Percentiles rank a stretch among this genome's conserved stretches.
Conservation (phyloP, 2,113 vertebrate species). For the Dissostichus mawsoni region DNA sequence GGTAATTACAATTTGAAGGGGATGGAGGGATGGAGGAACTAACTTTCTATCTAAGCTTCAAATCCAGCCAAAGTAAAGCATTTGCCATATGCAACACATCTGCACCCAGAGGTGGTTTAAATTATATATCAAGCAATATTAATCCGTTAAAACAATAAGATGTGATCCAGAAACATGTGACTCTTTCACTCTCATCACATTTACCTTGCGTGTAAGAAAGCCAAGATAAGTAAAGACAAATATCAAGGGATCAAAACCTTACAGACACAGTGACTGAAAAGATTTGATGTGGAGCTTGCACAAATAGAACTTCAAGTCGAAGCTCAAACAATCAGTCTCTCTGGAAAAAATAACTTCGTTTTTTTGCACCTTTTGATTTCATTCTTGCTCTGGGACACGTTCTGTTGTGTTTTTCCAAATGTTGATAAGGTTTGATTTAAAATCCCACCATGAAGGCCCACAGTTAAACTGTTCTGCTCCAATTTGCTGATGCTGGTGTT, state of each 20-base stretch:
- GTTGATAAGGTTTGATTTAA: conserved; percentile 20
- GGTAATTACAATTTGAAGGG: too few species aligned
- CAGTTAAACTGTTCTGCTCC: conserved; percentile 21
- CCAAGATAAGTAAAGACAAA: neutral
- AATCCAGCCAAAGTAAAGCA: neutral
- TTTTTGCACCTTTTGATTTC: neutral
- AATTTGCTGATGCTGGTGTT: conserved; percentile 38
- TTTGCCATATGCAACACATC: neutral
- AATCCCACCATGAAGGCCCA: conserved; percentile 17
- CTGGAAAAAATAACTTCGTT: neutral
- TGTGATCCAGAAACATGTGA: neutral
- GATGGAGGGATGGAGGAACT: neutral
- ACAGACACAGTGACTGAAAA: neutral
- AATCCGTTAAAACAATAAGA: neutral
- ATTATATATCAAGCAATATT: neutral
- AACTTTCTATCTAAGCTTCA: neutral
- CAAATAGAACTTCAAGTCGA: neutral
- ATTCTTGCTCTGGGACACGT: conserved; percentile 18
- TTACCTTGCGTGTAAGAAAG: neutral
- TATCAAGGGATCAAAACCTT: conserved; percentile 17
- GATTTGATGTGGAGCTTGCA: neutral
- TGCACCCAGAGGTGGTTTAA: neutral
- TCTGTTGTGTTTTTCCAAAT: conserved; percentile 21
- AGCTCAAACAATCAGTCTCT: conserved; percentile 1
- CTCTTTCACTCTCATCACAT: neutral